phyloP scores from a whole-genome alignment of 2,888 invertebrate genomes.

The Doris montereyensis region DNA sequence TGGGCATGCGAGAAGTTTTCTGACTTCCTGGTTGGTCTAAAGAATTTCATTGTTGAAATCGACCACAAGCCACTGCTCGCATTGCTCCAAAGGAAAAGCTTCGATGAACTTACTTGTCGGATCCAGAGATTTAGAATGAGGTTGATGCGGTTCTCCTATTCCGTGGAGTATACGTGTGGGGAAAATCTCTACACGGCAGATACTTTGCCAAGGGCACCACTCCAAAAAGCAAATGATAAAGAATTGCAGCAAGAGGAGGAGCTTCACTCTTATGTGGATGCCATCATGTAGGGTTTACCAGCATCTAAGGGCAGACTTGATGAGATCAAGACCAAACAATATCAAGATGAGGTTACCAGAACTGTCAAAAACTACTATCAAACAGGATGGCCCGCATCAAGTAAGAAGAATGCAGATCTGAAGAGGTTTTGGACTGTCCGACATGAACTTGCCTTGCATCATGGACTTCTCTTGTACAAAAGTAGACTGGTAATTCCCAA shows the following conservation, averaged over 20 bases:
- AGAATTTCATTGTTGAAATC: background rate
- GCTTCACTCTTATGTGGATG: background rate
- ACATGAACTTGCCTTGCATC: background rate
- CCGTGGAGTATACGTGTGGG: background rate
- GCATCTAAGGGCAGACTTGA: conserved; percentile 8
- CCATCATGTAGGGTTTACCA: background rate
- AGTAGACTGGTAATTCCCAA: conserved; percentile 25
- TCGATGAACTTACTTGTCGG: conserved; percentile 31
- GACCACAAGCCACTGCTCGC: conserved; percentile 24
- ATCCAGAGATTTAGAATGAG: conserved; percentile 30
- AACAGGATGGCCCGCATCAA: conserved; percentile 20
- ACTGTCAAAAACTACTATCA: background rate
- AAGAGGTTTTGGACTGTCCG: background rate
- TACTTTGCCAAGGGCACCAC: conserved; percentile 7
- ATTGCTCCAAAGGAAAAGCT: conserved; percentile 9
- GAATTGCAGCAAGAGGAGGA: background rate
- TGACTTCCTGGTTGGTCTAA: background rate
- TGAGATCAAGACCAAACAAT: background rate
- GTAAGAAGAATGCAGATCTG: background rate
- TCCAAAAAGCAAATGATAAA: background rate
- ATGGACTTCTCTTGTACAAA: conserved; percentile 2
- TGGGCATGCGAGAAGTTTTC: conserved; percentile 1
- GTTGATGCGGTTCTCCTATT: background rate
- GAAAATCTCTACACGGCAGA: background rate
- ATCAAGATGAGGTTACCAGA: background rate